These are phyloP conservation scores for Drosophila percnosoma DNA, from an alignment of 2,888 invertebrate species.

Conservation along the genomic window DNA sequence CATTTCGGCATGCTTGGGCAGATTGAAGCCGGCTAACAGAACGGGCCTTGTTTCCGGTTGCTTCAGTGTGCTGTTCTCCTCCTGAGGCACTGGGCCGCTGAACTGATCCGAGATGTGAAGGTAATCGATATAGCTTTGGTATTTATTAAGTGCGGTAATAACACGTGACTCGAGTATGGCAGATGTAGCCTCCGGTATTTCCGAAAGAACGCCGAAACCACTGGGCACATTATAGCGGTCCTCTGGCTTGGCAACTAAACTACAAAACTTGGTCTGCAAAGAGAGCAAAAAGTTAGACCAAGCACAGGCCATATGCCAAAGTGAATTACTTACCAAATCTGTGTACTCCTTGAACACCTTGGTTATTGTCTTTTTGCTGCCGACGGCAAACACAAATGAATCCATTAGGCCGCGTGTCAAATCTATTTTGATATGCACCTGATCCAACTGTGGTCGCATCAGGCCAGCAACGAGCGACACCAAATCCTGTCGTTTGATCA, in stretches of 20 bases:
- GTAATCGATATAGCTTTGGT: constrained; percentile 94
- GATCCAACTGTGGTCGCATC: constrained; percentile 94
- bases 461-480: constrained; percentile 93
- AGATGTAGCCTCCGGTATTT: constrained; percentile 94
- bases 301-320: not conserved
- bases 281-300: not conserved
- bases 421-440: constrained; percentile 93
- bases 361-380: constrained; percentile 93
- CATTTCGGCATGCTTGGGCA: constrained; percentile 88
- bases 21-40: constrained; percentile 92
- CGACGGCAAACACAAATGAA: constrained; percentile 95
- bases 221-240: constrained; percentile 92
- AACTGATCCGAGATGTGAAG: constrained; percentile 99
- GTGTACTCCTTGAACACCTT: constrained; percentile 96
- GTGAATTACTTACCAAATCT: constrained; percentile 89
- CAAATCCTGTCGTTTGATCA: constrained; percentile 98
- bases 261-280: constrained; percentile 71
- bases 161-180: constrained; percentile 93
- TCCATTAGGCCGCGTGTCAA: constrained; percentile 97
- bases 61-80: constrained; percentile 90
- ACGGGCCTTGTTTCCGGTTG: constrained; percentile 93
- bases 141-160: constrained; percentile 91
- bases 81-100: constrained; percentile 94
- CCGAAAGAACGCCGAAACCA: constrained; percentile 92
- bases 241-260: constrained; percentile 90